phyloP scores from a whole-genome alignment of 2,888 invertebrate species.

The Microctonus aethiopoides region DNA sequence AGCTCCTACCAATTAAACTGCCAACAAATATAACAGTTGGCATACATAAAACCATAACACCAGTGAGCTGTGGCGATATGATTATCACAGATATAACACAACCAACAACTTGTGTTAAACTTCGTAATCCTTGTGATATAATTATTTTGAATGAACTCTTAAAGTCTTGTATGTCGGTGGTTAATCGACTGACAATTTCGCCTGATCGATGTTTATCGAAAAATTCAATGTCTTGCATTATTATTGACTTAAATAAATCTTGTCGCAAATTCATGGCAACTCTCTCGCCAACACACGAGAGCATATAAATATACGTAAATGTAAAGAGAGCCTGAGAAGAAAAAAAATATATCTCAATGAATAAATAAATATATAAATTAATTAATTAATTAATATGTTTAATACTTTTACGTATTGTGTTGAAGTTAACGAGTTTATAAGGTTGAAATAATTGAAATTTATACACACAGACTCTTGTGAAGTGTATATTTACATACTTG shows the following conservation, averaged over 20 bases:
- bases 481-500: slow-evolving; percentile 72
- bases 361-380: background rate
- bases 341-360: background rate
- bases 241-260: slow-evolving; percentile 83
- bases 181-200: slow-evolving; percentile 90
- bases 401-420: background rate
- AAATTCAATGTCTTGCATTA: slow-evolving; percentile 89
- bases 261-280: slow-evolving; percentile 85
- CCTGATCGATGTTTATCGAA: slow-evolving; percentile 93
- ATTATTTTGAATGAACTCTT: slow-evolving; percentile 96
- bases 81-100: slow-evolving; percentile 82
- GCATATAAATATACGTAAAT: slow-evolving; percentile 87
- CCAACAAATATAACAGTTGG: slow-evolving; percentile 89
- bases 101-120: slow-evolving; percentile 87
- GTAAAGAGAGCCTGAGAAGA: slow-evolving; percentile 81
- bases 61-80: slow-evolving; percentile 92
- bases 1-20: slow-evolving; percentile 80
- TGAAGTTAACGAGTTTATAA: background rate
- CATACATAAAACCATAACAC: slow-evolving; percentile 84
- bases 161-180: slow-evolving; percentile 95
- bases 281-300: slow-evolving; percentile 89
- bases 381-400: no score
- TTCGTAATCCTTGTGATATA: slow-evolving; percentile 90
- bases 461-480: background rate
- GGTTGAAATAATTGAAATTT: background rate